Base-by-base conservation (phyloP, 1,140 invertebrate genomes). In the Lepidurus apus region DNA sequence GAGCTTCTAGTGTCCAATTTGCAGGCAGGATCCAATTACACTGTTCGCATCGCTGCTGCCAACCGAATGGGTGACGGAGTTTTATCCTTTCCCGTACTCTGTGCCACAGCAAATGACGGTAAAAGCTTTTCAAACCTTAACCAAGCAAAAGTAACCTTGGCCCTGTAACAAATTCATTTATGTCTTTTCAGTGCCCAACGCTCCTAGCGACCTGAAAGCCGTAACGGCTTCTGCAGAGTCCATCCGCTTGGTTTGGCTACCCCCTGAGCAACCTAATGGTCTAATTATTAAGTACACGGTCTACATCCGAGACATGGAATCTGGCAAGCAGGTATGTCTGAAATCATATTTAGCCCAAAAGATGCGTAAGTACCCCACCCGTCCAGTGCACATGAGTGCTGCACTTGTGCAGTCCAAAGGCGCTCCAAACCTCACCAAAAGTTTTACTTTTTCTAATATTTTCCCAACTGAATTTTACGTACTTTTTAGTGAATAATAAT, bases 1-100 rank as follows among this genome's bases (percentile, higher is more conserved):
- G 34, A 74, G 44, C 75, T 74, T 21, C 24, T 43, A 7, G 42
- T 79, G 10, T 79, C 74, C 74, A 89, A 89, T 1, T 83, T 93
- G n/a, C 87, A 90, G 80, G 93, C 94, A 81, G 95, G 91, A 84
- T 95, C 94, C n/a, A 98, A 97, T 87, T 98, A 98, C 85, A 96
- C 93, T 74, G 91, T 98, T 73, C 92, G 94, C 84, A 90, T 96
- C 11, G 87, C 94, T 80, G 95, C 94, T 7, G 95, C 90, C 85
- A 98, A 95, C 2, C 88, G 91, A 74, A 93, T 93, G 74, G 96
- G 96, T 1, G 93, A 96, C 85, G 96, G 96, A 6, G 91, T 93
- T 17, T 87, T 91, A 78, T 95, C 94, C 76, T 87, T 89, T 21
- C 91, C 94, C 1, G 89, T 96, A 73, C 94, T 92, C 84, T 96